Evolutionary conservation across 2,888 invertebrate species (phyloP).

Genomic region (Sarcophaga variegata): DNA sequence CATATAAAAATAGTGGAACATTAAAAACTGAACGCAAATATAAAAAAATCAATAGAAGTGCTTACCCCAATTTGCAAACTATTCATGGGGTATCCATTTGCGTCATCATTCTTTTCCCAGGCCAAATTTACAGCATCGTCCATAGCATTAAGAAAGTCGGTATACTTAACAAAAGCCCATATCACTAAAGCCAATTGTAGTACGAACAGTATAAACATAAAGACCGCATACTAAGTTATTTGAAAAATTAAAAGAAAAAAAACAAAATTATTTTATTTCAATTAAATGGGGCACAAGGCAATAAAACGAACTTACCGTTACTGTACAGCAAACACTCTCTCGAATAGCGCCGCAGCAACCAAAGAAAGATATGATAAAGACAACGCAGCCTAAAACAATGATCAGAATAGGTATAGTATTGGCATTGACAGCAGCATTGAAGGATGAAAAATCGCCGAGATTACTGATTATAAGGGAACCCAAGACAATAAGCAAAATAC

Average conservation of each 20-base stretch:
- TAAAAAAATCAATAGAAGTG: constrained; percentile 13
- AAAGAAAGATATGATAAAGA: constrained; percentile 92
- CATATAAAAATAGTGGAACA: neutral
- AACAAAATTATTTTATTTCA: neutral
- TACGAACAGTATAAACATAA: constrained; percentile 87
- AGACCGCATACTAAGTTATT: constrained; percentile 86
- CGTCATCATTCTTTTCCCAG: constrained; percentile 72
- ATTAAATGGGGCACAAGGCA: too few relatives aligned
- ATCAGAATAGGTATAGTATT: constrained; percentile 85
- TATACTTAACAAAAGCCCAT: constrained; percentile 86
- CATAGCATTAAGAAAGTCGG: constrained; percentile 83
- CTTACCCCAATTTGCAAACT: constrained; percentile 77
- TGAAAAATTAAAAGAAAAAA: neutral
- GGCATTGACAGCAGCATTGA: constrained; percentile 82
- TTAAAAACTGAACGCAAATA: neutral
- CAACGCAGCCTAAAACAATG: constrained; percentile 86
- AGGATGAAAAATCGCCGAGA: constrained; percentile 83
- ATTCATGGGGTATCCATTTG: constrained; percentile 76
- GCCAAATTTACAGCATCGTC: constrained; percentile 82
- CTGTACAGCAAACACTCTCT: constrained; percentile 93
- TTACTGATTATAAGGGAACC: constrained; percentile 87
- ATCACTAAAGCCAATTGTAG: constrained; percentile 88
- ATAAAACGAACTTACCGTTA: constrained; percentile 85
- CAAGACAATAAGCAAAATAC: constrained; percentile 86
- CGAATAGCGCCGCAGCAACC: constrained; percentile 95